Base-by-base conservation (phyloP, 1,140 invertebrate genomes). In the Gonioctena quinquepunctata region DNA sequence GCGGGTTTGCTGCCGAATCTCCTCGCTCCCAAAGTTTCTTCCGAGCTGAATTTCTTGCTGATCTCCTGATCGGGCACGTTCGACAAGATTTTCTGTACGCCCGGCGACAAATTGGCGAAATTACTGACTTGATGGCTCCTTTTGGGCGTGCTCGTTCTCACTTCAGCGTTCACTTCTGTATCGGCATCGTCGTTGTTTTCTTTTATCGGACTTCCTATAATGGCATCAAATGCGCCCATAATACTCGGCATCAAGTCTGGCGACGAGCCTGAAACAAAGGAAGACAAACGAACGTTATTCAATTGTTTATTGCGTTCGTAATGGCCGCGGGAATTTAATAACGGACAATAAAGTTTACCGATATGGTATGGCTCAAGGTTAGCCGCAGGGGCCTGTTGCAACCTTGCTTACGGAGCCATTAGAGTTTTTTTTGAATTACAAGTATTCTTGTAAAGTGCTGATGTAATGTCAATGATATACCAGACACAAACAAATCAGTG, bases 51-150 rank as follows among this genome's bases (percentile, higher is more conserved):
- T 3, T 84, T 83, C 79, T 57, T 81, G 76, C 52, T 82, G 68
- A 64, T 79, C 80, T 84, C 86, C 82, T 82, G 84, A 81, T 80
- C 86, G 78, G 73, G 75, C 13, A 81, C 85, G 77, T 86, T 84
- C 1, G 85, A 86, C 61, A 88, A 81, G 80, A 88, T 87, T 71
- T 87, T 82, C 79, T 88, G 87, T 3, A 88, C 87, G 74, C 87
- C 86, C 6, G 86, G 86, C 0, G 87, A 88, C 8, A 88, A 79
- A 77, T 85, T 84, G 57, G 84, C 83, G 71, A 88, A 88, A 21
- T 84, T 77, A 49, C 77, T 79, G 1, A 78, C 64, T 64, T 80
- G 77, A 25, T 71, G 71, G 1, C 70, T 74, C 23, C 75, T 68
- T 72, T 77, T 79, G 2, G 76, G 71, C 1, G 75, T 73, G 27